Evolutionary conservation across 92 coral and sea anemone genomes (phyloP).

Genomic region (Bergia sp.): DNA sequence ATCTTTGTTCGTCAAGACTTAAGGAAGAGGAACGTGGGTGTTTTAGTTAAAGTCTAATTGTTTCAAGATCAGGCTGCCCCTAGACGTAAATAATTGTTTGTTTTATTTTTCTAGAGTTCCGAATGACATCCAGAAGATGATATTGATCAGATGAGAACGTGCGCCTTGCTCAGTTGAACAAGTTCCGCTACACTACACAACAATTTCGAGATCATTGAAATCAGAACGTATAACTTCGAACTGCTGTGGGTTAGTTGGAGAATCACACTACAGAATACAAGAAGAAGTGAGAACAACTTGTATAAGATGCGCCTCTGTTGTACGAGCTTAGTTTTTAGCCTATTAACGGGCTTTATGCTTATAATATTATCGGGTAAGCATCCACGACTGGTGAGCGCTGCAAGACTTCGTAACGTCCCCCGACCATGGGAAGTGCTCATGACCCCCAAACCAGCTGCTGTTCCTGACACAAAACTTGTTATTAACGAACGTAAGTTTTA

Average conservation of each 20-base stretch:
- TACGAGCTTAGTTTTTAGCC: not conserved
- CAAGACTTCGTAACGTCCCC: constrained; percentile 30
- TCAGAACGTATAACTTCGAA: not conserved
- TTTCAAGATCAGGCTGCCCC: constrained; percentile 1
- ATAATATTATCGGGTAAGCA: not conserved
- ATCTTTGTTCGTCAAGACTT: not conserved
- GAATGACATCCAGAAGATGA: constrained; percentile 42
- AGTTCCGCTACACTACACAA: constrained; percentile 33
- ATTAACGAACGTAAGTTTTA: constrained; percentile 38
- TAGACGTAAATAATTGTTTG: constrained; percentile 43
- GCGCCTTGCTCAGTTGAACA: not conserved
- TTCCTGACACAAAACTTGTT: not conserved
- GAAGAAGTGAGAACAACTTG: not conserved
- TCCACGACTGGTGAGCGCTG: not conserved
- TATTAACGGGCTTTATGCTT: constrained; percentile 14
- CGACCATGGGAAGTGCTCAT: constrained; percentile 35
- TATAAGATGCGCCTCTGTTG: constrained; percentile 22
- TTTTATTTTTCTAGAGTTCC: constrained; percentile 36
- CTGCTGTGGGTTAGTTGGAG: not conserved
- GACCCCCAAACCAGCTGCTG: constrained; percentile 27
- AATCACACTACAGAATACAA: not conserved
- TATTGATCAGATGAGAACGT: constrained; percentile 32
- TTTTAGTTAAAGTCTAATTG: constrained; percentile 17
- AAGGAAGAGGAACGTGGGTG: constrained; percentile 8
- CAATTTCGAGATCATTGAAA: not conserved